These are phyloP conservation scores for Drosophila mauritiana DNA, from an alignment of 1,140 invertebrate species.

Conservation along the genomic window DNA sequence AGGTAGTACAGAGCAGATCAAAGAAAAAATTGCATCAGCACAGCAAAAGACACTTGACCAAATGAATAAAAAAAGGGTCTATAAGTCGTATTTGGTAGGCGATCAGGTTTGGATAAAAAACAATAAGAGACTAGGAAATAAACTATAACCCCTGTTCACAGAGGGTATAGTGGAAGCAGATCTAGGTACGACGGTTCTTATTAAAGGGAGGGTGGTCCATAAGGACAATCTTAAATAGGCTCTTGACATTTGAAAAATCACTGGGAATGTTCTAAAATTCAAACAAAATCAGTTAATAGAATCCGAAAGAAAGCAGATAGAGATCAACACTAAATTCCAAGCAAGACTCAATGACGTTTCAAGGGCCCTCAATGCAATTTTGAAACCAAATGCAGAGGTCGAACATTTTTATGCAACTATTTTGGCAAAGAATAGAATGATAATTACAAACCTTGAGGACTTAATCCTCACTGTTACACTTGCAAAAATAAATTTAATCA, in stretches of 20 bases:
- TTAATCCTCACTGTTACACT: background rate
- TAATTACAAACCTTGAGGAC: background rate
- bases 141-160: background rate
- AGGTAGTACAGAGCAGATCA: no score
- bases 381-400: background rate
- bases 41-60: background rate
- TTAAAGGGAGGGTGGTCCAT: background rate
- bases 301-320: background rate
- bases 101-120: background rate
- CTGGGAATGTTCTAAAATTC: background rate
- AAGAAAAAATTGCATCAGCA: no score
- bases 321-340: background rate
- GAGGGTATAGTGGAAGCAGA: background rate
- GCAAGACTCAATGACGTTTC: no score
- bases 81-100: background rate
- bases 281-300: constrained; percentile 4
- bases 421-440: background rate
- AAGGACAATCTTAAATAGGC: background rate
- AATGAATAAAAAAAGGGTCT: background rate
- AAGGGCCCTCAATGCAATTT: no score
- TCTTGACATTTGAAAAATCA: background rate
- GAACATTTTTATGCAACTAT: background rate
- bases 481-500: background rate
- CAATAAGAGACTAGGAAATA: background rate
- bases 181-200: background rate